Conservation (phyloP, 2,113 vertebrate genomes). For the Opisthocomus hoazin region DNA sequence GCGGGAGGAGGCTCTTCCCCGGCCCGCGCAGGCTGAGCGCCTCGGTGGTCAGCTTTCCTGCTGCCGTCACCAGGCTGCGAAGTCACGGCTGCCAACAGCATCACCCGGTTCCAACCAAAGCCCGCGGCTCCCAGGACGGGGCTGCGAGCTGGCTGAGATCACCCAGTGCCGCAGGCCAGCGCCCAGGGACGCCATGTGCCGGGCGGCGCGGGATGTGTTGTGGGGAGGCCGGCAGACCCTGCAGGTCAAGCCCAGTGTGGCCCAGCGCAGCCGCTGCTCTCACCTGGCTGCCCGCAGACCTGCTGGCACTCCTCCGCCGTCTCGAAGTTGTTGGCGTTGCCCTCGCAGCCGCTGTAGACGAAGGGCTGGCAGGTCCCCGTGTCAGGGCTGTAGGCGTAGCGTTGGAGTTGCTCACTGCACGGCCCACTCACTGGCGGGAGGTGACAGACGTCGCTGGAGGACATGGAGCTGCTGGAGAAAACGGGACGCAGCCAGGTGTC, state of each 20-base stretch:
- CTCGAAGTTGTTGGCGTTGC: background rate
- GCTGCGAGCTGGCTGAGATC: background rate
- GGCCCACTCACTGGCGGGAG: background rate
- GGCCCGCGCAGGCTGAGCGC: rapidly evolving
- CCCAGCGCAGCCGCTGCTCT: background rate
- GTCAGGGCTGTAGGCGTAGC: background rate
- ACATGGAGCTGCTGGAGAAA: no score
- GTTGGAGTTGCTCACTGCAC: rapidly evolving
- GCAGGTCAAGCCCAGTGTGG: background rate
- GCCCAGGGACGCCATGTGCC: no score
- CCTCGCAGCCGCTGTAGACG: background rate
- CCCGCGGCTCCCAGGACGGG: rapidly evolving
- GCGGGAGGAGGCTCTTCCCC: background rate
- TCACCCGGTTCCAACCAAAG: background rate
- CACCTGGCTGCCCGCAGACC: background rate
- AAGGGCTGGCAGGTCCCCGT: background rate
- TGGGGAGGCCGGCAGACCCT: no score
- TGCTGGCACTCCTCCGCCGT: background rate
- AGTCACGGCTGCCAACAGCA: background rate
- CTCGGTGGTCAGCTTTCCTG: background rate
- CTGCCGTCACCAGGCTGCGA: background rate
- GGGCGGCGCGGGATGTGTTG: no score
- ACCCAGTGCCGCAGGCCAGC: no score
- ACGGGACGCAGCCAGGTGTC: no score
- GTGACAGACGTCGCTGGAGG: background rate